phyloP scores from a whole-genome alignment of 2,888 invertebrate genomes.

The Phyto melanocephala region DNA sequence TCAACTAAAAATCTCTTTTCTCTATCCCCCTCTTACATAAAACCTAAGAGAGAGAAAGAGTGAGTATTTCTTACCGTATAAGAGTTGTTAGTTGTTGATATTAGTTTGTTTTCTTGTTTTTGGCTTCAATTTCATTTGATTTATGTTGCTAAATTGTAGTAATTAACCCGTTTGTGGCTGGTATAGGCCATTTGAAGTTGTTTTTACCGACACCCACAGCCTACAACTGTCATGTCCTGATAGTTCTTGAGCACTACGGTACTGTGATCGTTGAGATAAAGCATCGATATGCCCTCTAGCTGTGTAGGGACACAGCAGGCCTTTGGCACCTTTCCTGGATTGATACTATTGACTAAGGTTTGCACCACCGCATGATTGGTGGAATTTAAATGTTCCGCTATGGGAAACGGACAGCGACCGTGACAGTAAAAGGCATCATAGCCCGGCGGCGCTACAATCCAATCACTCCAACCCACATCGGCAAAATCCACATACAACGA shows the following conservation, averaged over 20 bases:
- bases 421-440: constrained; percentile 98
- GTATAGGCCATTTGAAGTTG: constrained; percentile 19
- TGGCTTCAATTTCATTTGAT: constrained; percentile 67
- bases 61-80: not conserved
- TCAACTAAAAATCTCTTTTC: constrained; percentile 33
- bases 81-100: not conserved
- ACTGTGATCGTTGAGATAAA: constrained; percentile 95
- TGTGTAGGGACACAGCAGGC: constrained; percentile 98
- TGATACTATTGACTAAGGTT: constrained; percentile 95
- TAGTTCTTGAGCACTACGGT: constrained; percentile 99
- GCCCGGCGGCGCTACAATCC: constrained; percentile 98
- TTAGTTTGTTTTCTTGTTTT: constrained; percentile 24
- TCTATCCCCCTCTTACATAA: not conserved
- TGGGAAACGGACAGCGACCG: constrained; percentile 96
- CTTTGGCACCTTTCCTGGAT: constrained; percentile 93
- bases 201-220: constrained; percentile 96
- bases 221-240: constrained; percentile 98
- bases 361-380: constrained; percentile 99
- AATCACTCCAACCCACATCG: constrained; percentile 98
- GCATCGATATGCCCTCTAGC: constrained; percentile 95
- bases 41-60: not conserved
- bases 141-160: constrained; percentile 23
- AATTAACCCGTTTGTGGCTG: constrained; percentile 34
- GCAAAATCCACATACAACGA: constrained; percentile 96
- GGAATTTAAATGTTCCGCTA: constrained; percentile 95